Percentiles rank a stretch among this genome's conserved stretches.
phyloP scores from a whole-genome alignment of 92 coral and sea anemone genomes.

The Meandrina meandrites region DNA sequence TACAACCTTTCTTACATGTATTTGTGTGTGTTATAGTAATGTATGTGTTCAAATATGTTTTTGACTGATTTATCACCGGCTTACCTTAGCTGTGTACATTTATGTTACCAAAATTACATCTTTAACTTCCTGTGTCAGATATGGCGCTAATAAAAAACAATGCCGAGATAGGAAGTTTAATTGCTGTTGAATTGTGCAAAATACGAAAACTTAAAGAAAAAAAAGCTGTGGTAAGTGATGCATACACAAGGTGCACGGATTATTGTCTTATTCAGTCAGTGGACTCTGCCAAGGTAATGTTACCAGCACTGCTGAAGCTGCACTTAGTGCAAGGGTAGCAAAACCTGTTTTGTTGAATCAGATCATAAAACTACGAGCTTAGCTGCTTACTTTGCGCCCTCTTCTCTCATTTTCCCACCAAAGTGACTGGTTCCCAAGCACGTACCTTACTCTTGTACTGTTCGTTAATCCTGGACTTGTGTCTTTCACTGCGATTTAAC shows the following conservation, averaged over 20 bases:
- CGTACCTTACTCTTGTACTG: too few species aligned
- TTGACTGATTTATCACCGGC: not conserved
- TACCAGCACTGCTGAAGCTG: not conserved
- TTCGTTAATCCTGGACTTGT: too few species aligned
- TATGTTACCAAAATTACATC: not conserved
- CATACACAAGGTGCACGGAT: not conserved
- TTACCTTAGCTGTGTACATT: not conserved
- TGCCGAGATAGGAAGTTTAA: constrained; percentile 86
- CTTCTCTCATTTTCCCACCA: too few species aligned
- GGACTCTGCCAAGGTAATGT: not conserved
- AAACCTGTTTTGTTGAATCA: too few species aligned
- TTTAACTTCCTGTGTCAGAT: constrained; percentile 52
- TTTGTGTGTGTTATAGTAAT: not conserved
- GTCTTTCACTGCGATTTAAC: too few species aligned
- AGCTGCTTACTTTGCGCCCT: too few species aligned
- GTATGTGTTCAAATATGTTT: too few species aligned
- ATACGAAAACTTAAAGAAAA: constrained; percentile 59
- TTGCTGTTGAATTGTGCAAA: constrained; percentile 87
- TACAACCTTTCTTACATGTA: not conserved
- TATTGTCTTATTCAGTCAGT: not conserved
- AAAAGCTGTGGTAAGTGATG: constrained; percentile 22
- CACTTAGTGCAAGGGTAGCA: too few species aligned
- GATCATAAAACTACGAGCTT: too few species aligned
- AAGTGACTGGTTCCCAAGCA: too few species aligned
- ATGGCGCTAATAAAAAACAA: constrained; percentile 80